Evolutionary conservation across 2,113 vertebrate species (phyloP).

Genomic region (Apaloderma vittatum): DNA sequence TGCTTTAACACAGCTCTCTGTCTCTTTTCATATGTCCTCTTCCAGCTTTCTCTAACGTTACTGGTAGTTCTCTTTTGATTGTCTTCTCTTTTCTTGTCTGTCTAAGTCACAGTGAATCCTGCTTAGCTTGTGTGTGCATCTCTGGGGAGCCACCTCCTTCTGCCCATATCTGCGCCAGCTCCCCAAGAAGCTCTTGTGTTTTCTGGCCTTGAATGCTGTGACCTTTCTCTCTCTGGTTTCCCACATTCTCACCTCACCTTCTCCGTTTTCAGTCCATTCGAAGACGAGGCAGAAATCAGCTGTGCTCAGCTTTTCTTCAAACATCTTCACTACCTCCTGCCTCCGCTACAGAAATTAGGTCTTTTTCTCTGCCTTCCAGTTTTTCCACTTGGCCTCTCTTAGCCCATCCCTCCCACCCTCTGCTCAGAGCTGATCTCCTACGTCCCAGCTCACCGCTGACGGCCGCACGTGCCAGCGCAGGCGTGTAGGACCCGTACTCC

Average conservation of each 20-base stretch:
- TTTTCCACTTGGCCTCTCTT: neutral
- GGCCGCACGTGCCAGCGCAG: slow-evolving; percentile 73
- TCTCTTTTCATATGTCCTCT: neutral
- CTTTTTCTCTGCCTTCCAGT: neutral
- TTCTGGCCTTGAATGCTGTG: neutral
- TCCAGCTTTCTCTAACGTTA: neutral
- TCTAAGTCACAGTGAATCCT: neutral
- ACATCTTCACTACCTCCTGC: neutral
- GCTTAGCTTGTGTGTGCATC: neutral
- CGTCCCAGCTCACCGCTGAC: slow-evolving; percentile 56
- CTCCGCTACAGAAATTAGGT: neutral
- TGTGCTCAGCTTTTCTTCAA: neutral
- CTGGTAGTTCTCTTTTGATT: neutral
- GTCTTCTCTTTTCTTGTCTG: neutral
- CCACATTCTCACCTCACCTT: neutral
- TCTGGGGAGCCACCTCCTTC: neutral
- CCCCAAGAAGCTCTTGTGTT: neutral
- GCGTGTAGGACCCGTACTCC: slow-evolving; percentile 76
- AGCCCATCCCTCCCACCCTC: neutral
- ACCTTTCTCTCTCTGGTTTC: neutral
- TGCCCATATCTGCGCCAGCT: neutral
- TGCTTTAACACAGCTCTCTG: neutral
- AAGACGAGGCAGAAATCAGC: neutral
- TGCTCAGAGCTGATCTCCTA: fast-evolving
- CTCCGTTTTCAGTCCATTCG: neutral